Conservation (phyloP, 2,797 vertebrate species). For the Perodicticus potto region DNA sequence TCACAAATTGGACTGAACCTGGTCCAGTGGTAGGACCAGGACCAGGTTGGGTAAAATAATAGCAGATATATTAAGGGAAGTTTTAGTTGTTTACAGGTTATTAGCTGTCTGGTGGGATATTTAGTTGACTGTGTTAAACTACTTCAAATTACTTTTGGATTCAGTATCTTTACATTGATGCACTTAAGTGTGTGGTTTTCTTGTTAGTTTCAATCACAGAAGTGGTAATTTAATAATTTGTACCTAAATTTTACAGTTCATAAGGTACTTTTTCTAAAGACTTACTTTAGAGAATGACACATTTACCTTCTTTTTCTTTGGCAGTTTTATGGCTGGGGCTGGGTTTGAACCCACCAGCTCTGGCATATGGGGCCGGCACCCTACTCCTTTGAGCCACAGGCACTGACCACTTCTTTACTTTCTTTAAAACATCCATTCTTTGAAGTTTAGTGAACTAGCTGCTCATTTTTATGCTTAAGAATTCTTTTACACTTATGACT, state of each 20-base stretch:
- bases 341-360: not conserved
- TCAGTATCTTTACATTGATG: conserved; percentile 2
- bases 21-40: not conserved
- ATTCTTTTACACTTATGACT: conserved; percentile 45
- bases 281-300: not conserved
- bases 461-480: not conserved
- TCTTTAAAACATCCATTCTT: not conserved
- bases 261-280: conserved; percentile 18
- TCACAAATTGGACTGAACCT: not conserved
- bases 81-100: not conserved
- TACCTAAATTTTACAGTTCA: not conserved
- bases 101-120: not conserved
- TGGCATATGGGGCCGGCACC: too few species aligned
- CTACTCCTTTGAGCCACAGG: too few species aligned
- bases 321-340: too few species aligned
- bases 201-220: conserved; percentile 5
- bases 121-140: not conserved
- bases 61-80: not conserved
- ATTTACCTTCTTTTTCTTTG: not conserved
- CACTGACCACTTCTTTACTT: not conserved
- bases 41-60: not conserved
- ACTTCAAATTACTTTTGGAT: not conserved
- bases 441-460: not conserved
- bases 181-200: conserved; percentile 33
- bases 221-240: conserved; percentile 43